Percentiles rank a stretch among this genome's conserved stretches.
These are phyloP conservation scores for Habropoda laboriosa DNA, from an alignment of 1,140 invertebrate genomes.

Conservation along the genomic window DNA sequence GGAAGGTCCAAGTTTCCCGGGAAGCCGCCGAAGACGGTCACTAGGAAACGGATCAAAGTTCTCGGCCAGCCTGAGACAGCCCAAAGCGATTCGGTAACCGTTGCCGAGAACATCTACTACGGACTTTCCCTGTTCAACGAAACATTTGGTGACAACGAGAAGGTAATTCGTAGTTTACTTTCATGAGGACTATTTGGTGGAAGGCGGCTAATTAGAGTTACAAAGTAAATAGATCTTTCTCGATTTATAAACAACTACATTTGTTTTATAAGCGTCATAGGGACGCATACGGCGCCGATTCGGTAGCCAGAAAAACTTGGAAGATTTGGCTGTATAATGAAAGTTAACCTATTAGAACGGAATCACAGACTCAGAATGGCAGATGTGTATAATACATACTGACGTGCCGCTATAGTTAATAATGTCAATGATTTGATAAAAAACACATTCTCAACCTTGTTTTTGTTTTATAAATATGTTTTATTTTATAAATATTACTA, in stretches of 20 bases:
- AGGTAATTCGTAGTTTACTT: slow-evolving; percentile 70
- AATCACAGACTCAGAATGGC: slow-evolving; percentile 50
- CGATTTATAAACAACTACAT: not conserved
- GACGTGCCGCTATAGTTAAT: slow-evolving; percentile 17
- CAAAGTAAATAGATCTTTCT: not conserved
- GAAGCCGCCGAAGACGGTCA: slow-evolving; percentile 91
- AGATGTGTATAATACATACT: slow-evolving; percentile 54
- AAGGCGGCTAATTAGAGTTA: not conserved
- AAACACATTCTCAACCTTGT: not conserved
- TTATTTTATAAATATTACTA: not conserved
- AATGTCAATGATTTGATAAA: slow-evolving; percentile 38
- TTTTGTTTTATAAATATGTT: slow-evolving; percentile 10
- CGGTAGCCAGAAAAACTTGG: slow-evolving; percentile 41
- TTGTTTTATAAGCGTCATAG: slow-evolving; percentile 52
- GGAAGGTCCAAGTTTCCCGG: slow-evolving; percentile 90
- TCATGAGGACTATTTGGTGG: not conserved
- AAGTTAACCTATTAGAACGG: slow-evolving; percentile 65
- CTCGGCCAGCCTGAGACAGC: slow-evolving; percentile 83
- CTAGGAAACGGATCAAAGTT: slow-evolving; percentile 90
- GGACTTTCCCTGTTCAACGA: slow-evolving; percentile 79
- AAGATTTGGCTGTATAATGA: slow-evolving; percentile 57
- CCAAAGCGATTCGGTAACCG: slow-evolving; percentile 81
- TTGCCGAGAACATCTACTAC: slow-evolving; percentile 82
- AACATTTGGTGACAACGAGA: slow-evolving; percentile 78
- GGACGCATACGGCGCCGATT: slow-evolving; percentile 64